These are phyloP conservation scores for Drosophila ficusphila DNA, from an alignment of 1,140 invertebrate genomes.

Conservation along the genomic window DNA sequence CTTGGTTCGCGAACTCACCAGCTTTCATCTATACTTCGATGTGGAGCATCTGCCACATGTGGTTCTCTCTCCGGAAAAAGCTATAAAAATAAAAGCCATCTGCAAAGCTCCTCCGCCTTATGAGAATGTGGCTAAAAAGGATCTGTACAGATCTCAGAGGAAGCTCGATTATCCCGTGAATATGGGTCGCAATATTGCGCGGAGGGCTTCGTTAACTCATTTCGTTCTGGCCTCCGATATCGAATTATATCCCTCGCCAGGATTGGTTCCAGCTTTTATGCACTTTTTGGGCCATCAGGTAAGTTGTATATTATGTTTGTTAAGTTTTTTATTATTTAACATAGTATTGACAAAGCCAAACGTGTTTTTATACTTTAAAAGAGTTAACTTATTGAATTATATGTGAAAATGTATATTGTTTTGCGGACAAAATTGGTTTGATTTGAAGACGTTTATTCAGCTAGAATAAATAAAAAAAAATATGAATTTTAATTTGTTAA, in stretches of 20 bases:
- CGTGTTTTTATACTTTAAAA: no score
- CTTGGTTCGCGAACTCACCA: slow-evolving; percentile 89
- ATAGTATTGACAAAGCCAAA: no score
- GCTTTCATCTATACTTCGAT: slow-evolving; percentile 94
- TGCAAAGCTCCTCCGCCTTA: slow-evolving; percentile 88
- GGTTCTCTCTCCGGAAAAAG: slow-evolving; percentile 86
- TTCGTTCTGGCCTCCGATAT: slow-evolving; percentile 94
- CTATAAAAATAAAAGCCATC: slow-evolving; percentile 87
- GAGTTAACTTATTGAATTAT: no score
- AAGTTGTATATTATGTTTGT: not conserved
- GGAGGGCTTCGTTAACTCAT: slow-evolving; percentile 91
- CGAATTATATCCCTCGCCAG: slow-evolving; percentile 92
- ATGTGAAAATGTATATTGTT: no score
- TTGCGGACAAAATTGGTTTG: no score
- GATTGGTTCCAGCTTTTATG: slow-evolving; percentile 85
- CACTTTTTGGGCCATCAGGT: not conserved
- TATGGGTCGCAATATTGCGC: slow-evolving; percentile 92
- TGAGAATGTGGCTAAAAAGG: slow-evolving; percentile 85
- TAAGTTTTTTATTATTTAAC: no score
- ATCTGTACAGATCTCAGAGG: slow-evolving; percentile 90
- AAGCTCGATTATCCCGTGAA: slow-evolving; percentile 93
- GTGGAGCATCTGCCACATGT: slow-evolving; percentile 90
- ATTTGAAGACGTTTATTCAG: no score
- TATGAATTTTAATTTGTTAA: no score
- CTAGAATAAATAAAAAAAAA: no score